Base-by-base conservation (phyloP, 2,113 vertebrate species). In the Pseudopodoces humilis region DNA sequence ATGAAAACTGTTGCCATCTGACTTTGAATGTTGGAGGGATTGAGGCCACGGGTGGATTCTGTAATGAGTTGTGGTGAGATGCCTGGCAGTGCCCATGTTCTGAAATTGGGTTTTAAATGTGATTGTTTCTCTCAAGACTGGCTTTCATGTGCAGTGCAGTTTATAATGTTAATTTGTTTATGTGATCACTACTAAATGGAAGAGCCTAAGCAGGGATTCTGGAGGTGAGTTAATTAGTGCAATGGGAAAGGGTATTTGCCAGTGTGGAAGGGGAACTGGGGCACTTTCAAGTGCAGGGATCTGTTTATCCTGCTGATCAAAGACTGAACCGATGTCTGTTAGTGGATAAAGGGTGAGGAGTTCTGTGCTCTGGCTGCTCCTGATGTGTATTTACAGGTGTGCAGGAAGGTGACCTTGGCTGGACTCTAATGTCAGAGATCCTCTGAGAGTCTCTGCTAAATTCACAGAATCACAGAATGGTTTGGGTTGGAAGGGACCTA, bases 31-130 rank as follows among this genome's bases (percentile, higher is more conserved):
- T 39, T 39, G 55, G 70, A 83, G 53, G 91, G 91, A 97, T 74
- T 96, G 93, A 95, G 96, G 95, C 82, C 93, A 96, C 1, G 10
- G 7, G 27, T 87, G 79, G 91, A 90, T 92, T 91, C 91, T 15
- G 1, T 50, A 35, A 82, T 49, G 69, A 94, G 86, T 59, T 5
- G 13, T 64, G 49, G 62, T 13, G 87, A 89, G 84, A 84, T 19
- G 86, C 52, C 86, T 25, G 52, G 43, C 62, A 70, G 80, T 1
- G 0, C 8, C 58, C 7, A 3, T 9, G 65, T 37, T 82, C 64
- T 76, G n/a, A 92, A 89, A 89, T 9, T 6, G 65, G 47, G 14
- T 71, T 92, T 92, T 60, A n/a, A 75, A 31, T 30, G 41, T 18
- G 49, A 39, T 68, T 56, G 17, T 47, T 81, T 70, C 65, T 75